These are phyloP conservation scores for Isurus oxyrinchus DNA, from an alignment of 2,113 vertebrate species.

Conservation along the genomic window DNA sequence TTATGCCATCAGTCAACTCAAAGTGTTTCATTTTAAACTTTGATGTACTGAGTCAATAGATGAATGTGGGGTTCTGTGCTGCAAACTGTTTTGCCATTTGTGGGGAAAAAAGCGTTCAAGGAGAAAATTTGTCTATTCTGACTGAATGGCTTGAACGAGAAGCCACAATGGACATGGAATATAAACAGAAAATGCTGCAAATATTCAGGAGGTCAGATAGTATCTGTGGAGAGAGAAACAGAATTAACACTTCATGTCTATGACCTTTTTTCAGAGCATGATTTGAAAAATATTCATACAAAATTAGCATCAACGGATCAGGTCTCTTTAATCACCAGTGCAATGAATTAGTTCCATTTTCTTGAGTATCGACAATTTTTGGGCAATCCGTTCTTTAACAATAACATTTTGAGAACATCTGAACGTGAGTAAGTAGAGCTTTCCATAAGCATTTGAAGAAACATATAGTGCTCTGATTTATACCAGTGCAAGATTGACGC, in stretches of 20 bases:
- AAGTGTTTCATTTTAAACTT: not conserved
- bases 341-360: not conserved
- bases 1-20: not conserved
- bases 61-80: not conserved
- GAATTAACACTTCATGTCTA: not conserved
- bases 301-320: not conserved
- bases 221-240: not conserved
- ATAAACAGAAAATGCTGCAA: not conserved
- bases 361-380: not conserved
- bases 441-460: not conserved
- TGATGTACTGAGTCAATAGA: not conserved
- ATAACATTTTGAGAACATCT: not conserved
- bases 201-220: no score
- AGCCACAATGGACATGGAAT: not conserved
- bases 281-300: not conserved
- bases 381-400: not conserved
- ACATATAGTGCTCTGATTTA: not conserved
- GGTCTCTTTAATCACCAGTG: not conserved
- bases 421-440: not conserved
- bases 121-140: no score
- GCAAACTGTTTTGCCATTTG: not conserved
- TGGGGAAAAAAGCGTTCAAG: no score
- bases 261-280: not conserved
- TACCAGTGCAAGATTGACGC: not conserved
- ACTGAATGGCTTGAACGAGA: not conserved